phyloP scores from a whole-genome alignment of 2,113 vertebrate genomes.

The Dasypus novemcinctus region DNA sequence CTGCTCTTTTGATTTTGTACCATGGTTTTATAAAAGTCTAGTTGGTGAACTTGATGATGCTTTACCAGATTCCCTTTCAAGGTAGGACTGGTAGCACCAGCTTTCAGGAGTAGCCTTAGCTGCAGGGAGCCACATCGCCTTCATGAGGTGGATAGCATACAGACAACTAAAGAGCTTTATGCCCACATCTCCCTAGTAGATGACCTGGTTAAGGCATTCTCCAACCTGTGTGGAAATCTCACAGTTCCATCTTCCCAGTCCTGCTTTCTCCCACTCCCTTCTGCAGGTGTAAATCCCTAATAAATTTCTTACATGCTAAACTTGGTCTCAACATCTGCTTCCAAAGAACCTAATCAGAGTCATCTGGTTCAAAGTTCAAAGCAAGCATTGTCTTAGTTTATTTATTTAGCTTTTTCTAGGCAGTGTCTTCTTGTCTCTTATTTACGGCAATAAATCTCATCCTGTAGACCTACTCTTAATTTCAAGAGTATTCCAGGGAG shows the following conservation, averaged over 20 bases:
- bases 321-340: neutral
- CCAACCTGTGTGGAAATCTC: accelerated
- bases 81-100: neutral
- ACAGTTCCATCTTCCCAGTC: neutral
- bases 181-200: neutral
- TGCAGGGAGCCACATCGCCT: neutral
- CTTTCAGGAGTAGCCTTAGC: neutral
- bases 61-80: neutral
- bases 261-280: neutral
- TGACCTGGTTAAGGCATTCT: neutral
- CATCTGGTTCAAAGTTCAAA: conserved; percentile 48
- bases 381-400: neutral
- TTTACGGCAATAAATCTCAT: conserved; percentile 21
- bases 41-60: neutral
- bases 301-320: conserved; percentile 2
- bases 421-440: neutral
- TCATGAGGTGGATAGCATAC: no score
- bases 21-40: neutral
- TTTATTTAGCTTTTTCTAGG: neutral
- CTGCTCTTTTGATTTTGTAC: neutral
- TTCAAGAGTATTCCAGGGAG: conserved; percentile 3
- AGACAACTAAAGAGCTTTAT: no score
- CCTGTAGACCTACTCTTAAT: neutral
- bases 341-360: neutral
- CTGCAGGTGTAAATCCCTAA: neutral